Evolutionary conservation across 2,797 vertebrate genomes (phyloP).

Genomic region (Chelon labrosus): DNA sequence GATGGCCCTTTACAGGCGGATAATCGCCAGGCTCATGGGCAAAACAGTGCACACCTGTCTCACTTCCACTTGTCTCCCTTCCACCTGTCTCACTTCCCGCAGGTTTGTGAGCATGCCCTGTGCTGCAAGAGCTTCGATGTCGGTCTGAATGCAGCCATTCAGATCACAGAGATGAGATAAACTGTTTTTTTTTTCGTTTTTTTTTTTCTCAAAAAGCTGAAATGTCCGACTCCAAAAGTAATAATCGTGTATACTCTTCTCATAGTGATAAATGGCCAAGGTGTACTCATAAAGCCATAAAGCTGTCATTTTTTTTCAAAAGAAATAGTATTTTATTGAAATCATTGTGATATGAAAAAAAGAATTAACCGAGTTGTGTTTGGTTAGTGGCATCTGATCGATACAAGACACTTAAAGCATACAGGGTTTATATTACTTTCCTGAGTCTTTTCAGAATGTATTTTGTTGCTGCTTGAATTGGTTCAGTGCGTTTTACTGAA

Average conservation of each 20-base stretch:
- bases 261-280: not conserved
- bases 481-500: not conserved
- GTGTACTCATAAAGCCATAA: not conserved
- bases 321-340: slow-evolving; percentile 5
- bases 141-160: slow-evolving; percentile 44
- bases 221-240: slow-evolving; percentile 26
- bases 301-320: slow-evolving; percentile 4
- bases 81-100: slow-evolving; percentile 23
- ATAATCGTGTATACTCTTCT: not conserved
- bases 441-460: not conserved
- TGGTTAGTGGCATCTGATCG: slow-evolving; percentile 23
- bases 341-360: not conserved
- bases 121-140: slow-evolving; percentile 34
- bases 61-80: slow-evolving; percentile 30
- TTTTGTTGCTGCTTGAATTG: slow-evolving; percentile 13
- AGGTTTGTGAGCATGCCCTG: slow-evolving; percentile 57
- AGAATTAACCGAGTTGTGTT: not conserved
- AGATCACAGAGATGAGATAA: slow-evolving; percentile 17
- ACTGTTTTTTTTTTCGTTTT: not conserved
- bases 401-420: slow-evolving; percentile 5
- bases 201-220: not conserved
- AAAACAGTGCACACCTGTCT: slow-evolving; percentile 72
- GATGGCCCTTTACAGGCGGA: slow-evolving; percentile 66
- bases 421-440: not conserved
- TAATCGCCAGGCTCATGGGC: slow-evolving; percentile 74